These are phyloP conservation scores for Panurus biarmicus DNA, from an alignment of 2,113 vertebrate genomes.

Conservation along the genomic window DNA sequence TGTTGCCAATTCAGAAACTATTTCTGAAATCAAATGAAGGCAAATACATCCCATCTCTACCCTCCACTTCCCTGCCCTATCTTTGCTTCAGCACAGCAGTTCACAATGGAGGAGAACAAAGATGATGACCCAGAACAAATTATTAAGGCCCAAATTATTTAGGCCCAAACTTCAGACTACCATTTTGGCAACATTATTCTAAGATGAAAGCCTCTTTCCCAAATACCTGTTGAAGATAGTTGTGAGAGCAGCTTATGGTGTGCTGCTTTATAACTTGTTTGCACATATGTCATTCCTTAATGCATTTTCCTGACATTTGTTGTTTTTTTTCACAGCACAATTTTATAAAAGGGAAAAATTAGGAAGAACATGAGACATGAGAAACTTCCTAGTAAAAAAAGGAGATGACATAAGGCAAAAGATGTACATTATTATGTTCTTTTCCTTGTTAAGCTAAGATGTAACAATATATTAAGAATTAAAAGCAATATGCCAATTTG, in stretches of 20 bases:
- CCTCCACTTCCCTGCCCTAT: fast-evolving
- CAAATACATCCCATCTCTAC: neutral
- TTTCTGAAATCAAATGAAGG: neutral
- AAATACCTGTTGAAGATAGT: neutral
- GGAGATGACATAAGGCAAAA: neutral
- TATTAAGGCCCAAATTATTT: neutral
- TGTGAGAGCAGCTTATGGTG: neutral
- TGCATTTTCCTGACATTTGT: neutral
- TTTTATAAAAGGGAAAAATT: neutral
- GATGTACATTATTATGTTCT: neutral
- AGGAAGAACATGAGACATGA: neutral
- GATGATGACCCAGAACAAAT: neutral
- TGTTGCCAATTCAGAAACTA: neutral
- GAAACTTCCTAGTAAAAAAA: neutral
- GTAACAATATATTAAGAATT: neutral
- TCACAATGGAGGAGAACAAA: neutral
- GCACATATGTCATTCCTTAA: neutral
- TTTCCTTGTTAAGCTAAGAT: neutral
- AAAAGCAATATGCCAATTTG: neutral
- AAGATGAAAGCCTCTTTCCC: neutral
- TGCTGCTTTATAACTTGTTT: neutral
- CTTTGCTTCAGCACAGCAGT: neutral
- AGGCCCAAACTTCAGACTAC: neutral
- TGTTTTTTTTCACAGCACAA: neutral
- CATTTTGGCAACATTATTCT: neutral